phyloP scores from a whole-genome alignment of 2,113 vertebrate genomes.

The Anser brachyrhynchus region DNA sequence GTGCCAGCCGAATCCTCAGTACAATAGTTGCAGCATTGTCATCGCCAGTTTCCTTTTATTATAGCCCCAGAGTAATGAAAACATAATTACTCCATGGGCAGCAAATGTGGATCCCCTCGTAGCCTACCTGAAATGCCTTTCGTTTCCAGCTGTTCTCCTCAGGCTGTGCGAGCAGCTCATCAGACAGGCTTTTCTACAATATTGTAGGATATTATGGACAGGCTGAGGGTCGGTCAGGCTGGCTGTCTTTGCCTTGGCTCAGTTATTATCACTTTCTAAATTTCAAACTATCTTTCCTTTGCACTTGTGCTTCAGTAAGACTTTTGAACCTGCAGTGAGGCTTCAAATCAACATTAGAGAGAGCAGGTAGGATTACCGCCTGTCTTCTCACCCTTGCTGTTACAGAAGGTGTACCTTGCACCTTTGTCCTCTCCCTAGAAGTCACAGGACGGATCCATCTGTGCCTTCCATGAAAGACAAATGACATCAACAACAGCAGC shows the following conservation, averaged over 20 bases:
- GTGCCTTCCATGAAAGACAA: fast-evolving
- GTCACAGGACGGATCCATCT: fast-evolving
- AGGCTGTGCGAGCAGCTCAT: neutral
- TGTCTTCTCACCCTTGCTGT: neutral
- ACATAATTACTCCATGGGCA: neutral
- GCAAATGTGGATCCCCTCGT: neutral
- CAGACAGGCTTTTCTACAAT: neutral
- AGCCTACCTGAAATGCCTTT: neutral
- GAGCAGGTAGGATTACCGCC: fast-evolving
- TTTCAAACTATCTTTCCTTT: neutral
- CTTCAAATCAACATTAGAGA: fast-evolving
- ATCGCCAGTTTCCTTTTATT: neutral
- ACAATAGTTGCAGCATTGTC: neutral
- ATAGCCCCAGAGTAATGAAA: neutral
- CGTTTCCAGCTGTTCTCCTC: neutral
- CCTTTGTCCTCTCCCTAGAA: fast-evolving
- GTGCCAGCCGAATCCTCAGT: neutral
- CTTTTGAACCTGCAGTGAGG: neutral
- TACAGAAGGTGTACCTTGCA: neutral
- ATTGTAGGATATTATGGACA: fast-evolving
- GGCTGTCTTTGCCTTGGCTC: neutral
- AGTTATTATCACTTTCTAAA: neutral
- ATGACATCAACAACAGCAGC: fast-evolving
- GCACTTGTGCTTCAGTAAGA: fast-evolving
- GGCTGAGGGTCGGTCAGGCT: neutral